Conservation (phyloP, 2,888 invertebrate species). For the Cremastinae sp. region DNA sequence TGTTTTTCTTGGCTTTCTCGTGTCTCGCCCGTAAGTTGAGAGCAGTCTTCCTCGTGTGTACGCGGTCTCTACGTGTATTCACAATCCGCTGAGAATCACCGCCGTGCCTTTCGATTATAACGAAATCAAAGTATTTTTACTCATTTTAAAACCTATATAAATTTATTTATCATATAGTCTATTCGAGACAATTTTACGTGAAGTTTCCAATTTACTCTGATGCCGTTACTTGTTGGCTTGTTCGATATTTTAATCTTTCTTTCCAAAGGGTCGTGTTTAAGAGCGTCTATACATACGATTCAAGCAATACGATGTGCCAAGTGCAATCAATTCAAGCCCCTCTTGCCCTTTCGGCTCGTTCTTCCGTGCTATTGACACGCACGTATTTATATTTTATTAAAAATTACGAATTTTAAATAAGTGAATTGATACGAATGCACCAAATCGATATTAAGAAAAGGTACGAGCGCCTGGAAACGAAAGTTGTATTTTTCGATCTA, state of each 20-base stretch:
- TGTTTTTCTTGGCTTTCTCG: conserved; percentile 1
- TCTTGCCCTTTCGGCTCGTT: conserved; percentile 9
- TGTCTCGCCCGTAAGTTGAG: not conserved
- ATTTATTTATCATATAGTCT: conserved; percentile 51
- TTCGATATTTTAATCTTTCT: conserved; percentile 19
- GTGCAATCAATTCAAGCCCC: conserved; percentile 52
- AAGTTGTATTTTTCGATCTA: not conserved
- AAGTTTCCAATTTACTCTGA: conserved; percentile 29
- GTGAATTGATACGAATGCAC: too few species aligned
- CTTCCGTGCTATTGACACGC: conserved; percentile 20
- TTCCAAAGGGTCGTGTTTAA: conserved; percentile 38
- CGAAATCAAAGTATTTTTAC: conserved; percentile 49
- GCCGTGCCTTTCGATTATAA: conserved; percentile 50
- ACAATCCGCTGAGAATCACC: conserved; percentile 2
- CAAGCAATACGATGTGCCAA: conserved; percentile 56
- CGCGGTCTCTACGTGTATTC: conserved; percentile 4
- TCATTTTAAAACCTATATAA: conserved; percentile 41
- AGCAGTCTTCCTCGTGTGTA: conserved; percentile 53
- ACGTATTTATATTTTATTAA: conserved; percentile 42
- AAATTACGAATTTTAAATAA: too few species aligned
- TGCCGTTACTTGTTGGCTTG: conserved; percentile 47
- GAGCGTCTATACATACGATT: conserved; percentile 33
- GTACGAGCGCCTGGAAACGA: too few species aligned
- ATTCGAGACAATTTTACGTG: conserved; percentile 49
- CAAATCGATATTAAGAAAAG: too few species aligned